Evolutionary conservation across 2,888 invertebrate genomes (phyloP), one percentile per base, ranked within the genome.

Genomic region (Hirtodrosophila histrioides): DNA sequence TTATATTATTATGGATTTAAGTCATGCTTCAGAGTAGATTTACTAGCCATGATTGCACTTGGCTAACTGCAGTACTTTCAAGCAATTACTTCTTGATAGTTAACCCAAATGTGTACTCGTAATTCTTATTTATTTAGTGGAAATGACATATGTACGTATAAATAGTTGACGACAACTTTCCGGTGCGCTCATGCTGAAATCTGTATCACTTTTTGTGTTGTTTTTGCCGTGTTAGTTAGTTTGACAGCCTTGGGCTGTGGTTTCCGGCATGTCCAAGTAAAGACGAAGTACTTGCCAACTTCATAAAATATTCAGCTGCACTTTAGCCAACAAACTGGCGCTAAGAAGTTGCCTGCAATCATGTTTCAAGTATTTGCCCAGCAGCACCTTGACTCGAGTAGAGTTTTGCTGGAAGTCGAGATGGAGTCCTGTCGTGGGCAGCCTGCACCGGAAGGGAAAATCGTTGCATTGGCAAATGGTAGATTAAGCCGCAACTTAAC

Each of bases 261-360:
- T 29, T 53, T 41, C 45, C 53, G 60, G 49, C 56, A 37, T 67
- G 75, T 58, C 61, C 69, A 70, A 69, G 75, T 75, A 37, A 72
- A 84, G 75, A 81, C 76, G 76, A 76, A 85, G 88, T 78, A 64
- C 83, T 85, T 74, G 74, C 69, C 81, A 85, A 88, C 69, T 88
- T 86, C 75, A 78, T 86, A 78, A 89, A 89, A 86, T 86, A 86
- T 89, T 89, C 89, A 89, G 76, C 73, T 84, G 88, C 87, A 86
- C 89, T 86, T 89, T 81, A 75, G 69, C 73, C 74, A 64, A 74
- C 69, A 88, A 75, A 75, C 75, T 69, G 84, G 65, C 72, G 76
- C 69, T 86, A 86, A 84, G 89, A 86, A 86, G 69, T 86, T 84
- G 88, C 83, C 64, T 63, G 68, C 70, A 81, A 84, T 88, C 80